A percentile compares a stretch with the other conserved stretches of the same genome.
These are phyloP conservation scores for Colinus virginianus DNA, from an alignment of 2,113 vertebrate species.

Conservation along the genomic window DNA sequence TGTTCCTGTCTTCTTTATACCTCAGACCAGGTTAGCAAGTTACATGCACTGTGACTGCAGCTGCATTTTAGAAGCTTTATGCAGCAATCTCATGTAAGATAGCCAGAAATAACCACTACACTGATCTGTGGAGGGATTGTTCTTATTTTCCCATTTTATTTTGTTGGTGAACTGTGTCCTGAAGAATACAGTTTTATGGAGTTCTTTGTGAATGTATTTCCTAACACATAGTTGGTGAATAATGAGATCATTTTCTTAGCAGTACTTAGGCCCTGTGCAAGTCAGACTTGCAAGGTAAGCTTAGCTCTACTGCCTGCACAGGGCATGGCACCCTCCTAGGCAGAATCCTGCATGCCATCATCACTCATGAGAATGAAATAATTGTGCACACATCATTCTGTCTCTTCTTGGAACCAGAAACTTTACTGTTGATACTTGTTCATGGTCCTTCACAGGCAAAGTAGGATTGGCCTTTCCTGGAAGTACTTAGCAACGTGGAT, in stretches of 20 bases:
- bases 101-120: background rate
- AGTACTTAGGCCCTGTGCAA: background rate
- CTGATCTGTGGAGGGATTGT: background rate
- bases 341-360: background rate
- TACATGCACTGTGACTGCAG: background rate
- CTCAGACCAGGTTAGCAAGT: background rate
- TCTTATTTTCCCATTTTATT: background rate
- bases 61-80: background rate
- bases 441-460: background rate
- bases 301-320: background rate
- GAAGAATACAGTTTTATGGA: background rate
- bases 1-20: background rate
- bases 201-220: background rate
- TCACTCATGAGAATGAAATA: background rate
- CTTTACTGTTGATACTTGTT: background rate
- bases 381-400: background rate
- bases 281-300: background rate
- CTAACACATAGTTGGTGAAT: background rate
- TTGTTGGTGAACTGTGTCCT: background rate
- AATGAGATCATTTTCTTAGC: background rate
- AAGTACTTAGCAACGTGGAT: background rate
- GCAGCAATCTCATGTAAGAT: background rate
- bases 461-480: background rate
- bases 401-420: background rate
- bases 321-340: background rate